Percentiles rank a stretch among this genome's conserved stretches.
phyloP scores from a whole-genome alignment of 2,888 invertebrate genomes.

The Agrilus mali region DNA sequence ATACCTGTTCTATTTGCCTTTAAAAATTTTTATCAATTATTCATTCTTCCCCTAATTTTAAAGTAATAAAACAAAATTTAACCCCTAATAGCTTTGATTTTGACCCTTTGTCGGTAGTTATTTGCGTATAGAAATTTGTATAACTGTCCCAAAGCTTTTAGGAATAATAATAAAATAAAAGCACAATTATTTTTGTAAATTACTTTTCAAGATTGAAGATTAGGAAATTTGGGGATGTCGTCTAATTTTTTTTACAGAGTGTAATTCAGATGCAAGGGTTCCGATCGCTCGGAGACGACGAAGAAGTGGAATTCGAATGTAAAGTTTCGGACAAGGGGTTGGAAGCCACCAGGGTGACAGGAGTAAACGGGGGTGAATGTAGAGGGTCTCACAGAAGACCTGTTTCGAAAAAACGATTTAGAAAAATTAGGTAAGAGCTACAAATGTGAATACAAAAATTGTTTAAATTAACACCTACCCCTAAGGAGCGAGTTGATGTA shows the following conservation, averaged over 20 bases:
- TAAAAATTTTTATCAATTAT: too few relatives aligned
- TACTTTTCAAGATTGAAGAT: not conserved
- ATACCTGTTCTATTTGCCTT: too few relatives aligned
- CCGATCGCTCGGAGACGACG: conserved; percentile 76
- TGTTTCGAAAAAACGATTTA: conserved; percentile 66
- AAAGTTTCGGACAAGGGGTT: conserved; percentile 73
- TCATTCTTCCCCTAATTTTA: too few relatives aligned
- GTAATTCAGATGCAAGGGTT: conserved; percentile 87
- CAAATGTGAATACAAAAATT: not conserved
- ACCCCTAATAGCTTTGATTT: too few relatives aligned
- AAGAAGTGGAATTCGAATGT: conserved; percentile 79
- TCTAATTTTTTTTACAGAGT: conserved; percentile 57
- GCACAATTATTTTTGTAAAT: too few relatives aligned
- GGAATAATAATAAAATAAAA: too few relatives aligned
- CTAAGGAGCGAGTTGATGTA: not conserved
- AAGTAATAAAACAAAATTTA: too few relatives aligned
- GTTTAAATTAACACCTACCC: too few relatives aligned
- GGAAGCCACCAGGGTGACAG: conserved; percentile 77
- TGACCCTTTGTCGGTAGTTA: too few relatives aligned
- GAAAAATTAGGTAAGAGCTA: conserved; percentile 66
- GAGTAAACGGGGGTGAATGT: conserved; percentile 64
- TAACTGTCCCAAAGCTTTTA: too few relatives aligned
- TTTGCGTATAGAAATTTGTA: too few relatives aligned
- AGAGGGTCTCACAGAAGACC: conserved; percentile 73
- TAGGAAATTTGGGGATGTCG: not conserved